A percentile compares a stretch with the other conserved stretches of the same genome.
These are phyloP conservation scores for Arrhamphus sclerolepis DNA, from an alignment of 2,797 vertebrate genomes.

Conservation along the genomic window DNA sequence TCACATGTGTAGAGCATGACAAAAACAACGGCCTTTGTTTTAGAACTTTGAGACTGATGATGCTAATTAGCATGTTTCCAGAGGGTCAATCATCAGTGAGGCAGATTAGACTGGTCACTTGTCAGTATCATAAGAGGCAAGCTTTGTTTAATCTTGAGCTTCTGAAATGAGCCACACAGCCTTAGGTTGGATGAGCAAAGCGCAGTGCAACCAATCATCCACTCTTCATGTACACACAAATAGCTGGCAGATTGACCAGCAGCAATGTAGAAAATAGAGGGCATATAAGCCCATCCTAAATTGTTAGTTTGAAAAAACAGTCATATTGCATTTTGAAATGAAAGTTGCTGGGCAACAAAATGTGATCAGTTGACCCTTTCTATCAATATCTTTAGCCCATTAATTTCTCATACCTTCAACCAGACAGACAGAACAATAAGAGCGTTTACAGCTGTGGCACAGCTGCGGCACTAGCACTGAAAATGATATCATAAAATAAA, in stretches of 20 bases:
- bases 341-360: too few relatives aligned
- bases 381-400: too few relatives aligned
- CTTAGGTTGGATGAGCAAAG: constrained; percentile 41
- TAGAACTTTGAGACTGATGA: constrained; percentile 20
- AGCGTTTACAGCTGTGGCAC: too few relatives aligned
- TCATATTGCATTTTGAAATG: too few relatives aligned
- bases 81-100: constrained; percentile 49
- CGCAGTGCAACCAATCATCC: constrained; percentile 15
- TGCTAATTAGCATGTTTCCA: constrained; percentile 68
- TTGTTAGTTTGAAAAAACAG: too few relatives aligned
- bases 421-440: too few relatives aligned
- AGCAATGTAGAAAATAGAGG: neutral
- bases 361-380: too few relatives aligned
- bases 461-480: too few relatives aligned
- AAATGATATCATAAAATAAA: too few relatives aligned
- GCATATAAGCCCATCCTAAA: too few relatives aligned
- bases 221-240: constrained; percentile 13
- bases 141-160: constrained; percentile 48
- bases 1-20: neutral
- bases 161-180: constrained; percentile 58
- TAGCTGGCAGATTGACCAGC: neutral
- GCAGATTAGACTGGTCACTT: constrained; percentile 60
- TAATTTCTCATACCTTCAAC: too few relatives aligned
- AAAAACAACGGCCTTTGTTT: constrained; percentile 35
- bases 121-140: constrained; percentile 48